These are phyloP conservation scores for Melanocharis versteri DNA, from an alignment of 2,113 vertebrate genomes.

Conservation along the genomic window DNA sequence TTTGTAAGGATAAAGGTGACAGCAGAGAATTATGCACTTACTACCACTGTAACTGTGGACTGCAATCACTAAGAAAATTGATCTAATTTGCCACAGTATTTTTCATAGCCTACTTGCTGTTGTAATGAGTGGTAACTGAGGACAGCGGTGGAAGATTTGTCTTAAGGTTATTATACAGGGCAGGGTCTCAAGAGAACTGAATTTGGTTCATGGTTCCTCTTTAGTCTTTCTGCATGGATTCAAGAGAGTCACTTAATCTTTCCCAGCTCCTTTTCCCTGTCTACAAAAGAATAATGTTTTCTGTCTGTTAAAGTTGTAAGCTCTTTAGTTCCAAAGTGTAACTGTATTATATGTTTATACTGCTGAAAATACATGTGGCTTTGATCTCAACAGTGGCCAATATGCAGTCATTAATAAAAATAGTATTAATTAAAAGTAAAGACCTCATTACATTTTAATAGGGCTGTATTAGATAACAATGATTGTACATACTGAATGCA, in stretches of 20 bases:
- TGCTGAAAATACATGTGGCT: not conserved
- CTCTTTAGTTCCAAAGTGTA: not conserved
- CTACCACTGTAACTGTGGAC: not conserved
- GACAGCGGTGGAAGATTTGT: not conserved
- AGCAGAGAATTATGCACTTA: not conserved
- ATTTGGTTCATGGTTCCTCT: not conserved
- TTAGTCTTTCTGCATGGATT: not conserved
- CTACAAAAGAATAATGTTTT: not conserved
- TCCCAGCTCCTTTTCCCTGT: not conserved
- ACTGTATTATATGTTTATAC: not conserved
- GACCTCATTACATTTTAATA: not conserved
- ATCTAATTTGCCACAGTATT: not conserved
- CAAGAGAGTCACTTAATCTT: not conserved
- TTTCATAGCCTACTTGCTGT: not conserved
- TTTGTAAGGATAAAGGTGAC: not conserved
- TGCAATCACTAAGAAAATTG: not conserved
- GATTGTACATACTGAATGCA: not conserved
- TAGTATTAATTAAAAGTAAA: slow-evolving; percentile 1
- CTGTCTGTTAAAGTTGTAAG: not conserved
- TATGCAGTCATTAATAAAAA: not conserved
- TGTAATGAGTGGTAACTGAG: not conserved
- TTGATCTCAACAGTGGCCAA: not conserved
- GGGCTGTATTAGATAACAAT: not conserved
- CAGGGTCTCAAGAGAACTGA: not conserved
- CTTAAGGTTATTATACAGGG: not conserved